Evolutionary conservation across 2,888 invertebrate species (phyloP).

Genomic region (Slavum lentiscoides): DNA sequence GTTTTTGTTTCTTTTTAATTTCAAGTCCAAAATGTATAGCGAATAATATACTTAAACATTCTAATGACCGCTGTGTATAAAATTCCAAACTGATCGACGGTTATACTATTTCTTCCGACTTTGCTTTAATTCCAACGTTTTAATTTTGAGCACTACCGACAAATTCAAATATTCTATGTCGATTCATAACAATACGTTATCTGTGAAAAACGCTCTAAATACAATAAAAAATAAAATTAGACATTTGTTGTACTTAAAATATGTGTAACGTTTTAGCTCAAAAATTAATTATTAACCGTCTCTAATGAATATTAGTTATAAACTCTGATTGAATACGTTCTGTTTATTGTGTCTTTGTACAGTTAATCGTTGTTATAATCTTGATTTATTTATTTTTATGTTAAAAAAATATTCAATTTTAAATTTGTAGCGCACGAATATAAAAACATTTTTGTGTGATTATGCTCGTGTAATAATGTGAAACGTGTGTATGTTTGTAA

Average conservation of each 20-base stretch:
- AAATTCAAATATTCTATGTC: constrained; percentile 7
- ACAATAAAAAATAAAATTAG: constrained; percentile 5
- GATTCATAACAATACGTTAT: not conserved
- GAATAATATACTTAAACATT: not conserved
- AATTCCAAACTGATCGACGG: not conserved
- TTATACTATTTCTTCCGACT: not conserved
- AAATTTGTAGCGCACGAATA: not conserved
- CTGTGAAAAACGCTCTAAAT: not conserved
- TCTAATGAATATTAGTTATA: not conserved
- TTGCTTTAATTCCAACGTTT: not conserved
- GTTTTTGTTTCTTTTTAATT: not conserved
- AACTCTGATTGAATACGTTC: not conserved
- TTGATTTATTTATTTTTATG: not conserved
- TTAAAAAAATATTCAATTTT: not conserved
- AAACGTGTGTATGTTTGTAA: constrained; percentile 9
- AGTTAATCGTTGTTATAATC: constrained; percentile 6
- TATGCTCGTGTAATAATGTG: constrained; percentile 9
- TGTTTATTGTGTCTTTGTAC: not conserved
- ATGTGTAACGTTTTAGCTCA: constrained; percentile 35
- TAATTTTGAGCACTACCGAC: constrained; percentile 15
- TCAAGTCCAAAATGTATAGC: not conserved
- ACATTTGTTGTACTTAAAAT: constrained; percentile 32
- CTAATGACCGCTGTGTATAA: not conserved
- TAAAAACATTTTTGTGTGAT: not conserved
- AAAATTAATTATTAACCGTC: not conserved